Evolutionary conservation across 1,140 invertebrate species (phyloP).

Genomic region (Zophobas morio): DNA sequence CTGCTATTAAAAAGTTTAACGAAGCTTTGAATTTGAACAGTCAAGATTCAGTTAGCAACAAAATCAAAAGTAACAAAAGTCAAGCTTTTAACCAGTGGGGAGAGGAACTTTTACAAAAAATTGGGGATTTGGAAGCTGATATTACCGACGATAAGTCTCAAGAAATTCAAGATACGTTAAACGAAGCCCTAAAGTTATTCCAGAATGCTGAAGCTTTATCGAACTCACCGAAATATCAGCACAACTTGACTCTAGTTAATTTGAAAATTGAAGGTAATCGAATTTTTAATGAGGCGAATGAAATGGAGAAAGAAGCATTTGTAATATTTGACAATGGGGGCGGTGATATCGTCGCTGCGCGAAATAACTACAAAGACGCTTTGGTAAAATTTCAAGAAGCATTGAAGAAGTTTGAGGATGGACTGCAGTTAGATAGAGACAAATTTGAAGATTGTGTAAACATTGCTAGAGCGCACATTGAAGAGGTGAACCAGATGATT

Average conservation of each 20-base stretch:
- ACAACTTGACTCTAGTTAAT: background rate
- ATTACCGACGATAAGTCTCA: background rate
- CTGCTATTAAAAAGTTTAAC: constrained; percentile 5
- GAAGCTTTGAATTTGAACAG: background rate
- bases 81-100: background rate
- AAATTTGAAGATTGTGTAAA: background rate
- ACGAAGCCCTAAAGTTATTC: background rate
- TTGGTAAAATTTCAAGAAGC: background rate
- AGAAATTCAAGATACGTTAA: background rate
- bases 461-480: background rate
- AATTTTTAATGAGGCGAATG: constrained; percentile 3
- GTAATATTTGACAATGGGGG: background rate
- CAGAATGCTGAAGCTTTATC: background rate
- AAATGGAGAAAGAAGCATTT: constrained; percentile 4
- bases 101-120: background rate
- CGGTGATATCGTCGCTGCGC: background rate
- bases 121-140: constrained; percentile 8
- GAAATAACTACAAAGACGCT: constrained; percentile 10
- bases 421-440: background rate
- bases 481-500: background rate
- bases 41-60: background rate
- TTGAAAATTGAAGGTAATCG: constrained; percentile 4
- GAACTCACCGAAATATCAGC: background rate
- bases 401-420: constrained; percentile 5
- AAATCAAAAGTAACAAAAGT: background rate